These are phyloP conservation scores for Drosophila neocordata DNA, from an alignment of 1,140 invertebrate genomes.

Conservation along the genomic window DNA sequence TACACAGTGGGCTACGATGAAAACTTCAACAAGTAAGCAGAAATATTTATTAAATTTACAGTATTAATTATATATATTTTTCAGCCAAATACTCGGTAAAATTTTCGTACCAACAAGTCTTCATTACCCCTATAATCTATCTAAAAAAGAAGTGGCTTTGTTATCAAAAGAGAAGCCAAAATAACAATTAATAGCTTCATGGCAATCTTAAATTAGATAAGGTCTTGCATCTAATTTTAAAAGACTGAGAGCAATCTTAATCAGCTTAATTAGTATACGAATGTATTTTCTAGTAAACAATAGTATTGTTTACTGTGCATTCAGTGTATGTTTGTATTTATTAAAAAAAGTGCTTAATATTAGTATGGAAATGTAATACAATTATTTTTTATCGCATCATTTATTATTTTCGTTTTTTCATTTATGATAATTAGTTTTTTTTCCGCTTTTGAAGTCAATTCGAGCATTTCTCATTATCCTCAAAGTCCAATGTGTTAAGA, in stretches of 20 bases:
- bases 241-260: too few relatives aligned
- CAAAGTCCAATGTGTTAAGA: constrained; percentile 90
- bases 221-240: background rate
- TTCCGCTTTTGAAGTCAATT: constrained; percentile 20
- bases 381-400: constrained; percentile 33
- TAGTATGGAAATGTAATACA: background rate
- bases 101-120: constrained; percentile 72
- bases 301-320: too few relatives aligned
- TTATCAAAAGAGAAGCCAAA: background rate
- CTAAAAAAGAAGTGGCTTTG: constrained; percentile 60
- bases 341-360: too few relatives aligned
- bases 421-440: background rate
- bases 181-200: background rate
- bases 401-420: constrained; percentile 24
- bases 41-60: background rate
- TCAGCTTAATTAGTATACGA: background rate
- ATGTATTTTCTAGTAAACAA: too few relatives aligned
- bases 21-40: constrained; percentile 57
- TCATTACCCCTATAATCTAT: constrained; percentile 76
- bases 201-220: too few relatives aligned
- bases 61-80: constrained; percentile 19
- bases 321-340: too few relatives aligned
- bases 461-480: constrained; percentile 84
- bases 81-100: constrained; percentile 58
- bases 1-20: constrained; percentile 75